phyloP scores from a whole-genome alignment of 1,140 invertebrate genomes.

The Drosophila asahinai region DNA sequence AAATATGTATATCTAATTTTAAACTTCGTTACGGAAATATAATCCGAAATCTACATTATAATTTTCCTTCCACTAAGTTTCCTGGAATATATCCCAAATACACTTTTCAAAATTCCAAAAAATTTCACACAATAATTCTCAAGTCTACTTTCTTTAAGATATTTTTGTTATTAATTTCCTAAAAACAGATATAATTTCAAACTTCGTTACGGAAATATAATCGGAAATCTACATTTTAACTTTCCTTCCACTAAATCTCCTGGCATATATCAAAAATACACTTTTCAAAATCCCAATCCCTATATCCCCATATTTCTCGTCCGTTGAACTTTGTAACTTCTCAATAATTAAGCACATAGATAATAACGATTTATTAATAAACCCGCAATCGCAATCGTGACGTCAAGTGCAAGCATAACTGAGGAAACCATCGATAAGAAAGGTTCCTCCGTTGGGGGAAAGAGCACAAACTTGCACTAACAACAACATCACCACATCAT shows the following conservation, averaged over 20 bases:
- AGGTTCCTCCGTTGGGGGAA: background rate
- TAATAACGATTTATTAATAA: conserved; percentile 10
- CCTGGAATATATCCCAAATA: background rate
- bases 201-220: too few relatives aligned
- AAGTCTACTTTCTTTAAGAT: too few relatives aligned
- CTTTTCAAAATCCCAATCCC: background rate
- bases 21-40: too few relatives aligned
- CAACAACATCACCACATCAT: background rate
- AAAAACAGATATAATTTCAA: too few relatives aligned
- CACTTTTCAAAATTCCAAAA: background rate
- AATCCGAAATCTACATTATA: too few relatives aligned
- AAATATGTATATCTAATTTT: too few relatives aligned
- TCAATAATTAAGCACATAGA: conserved; percentile 2
- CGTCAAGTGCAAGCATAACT: conserved; percentile 10
- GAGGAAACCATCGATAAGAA: conserved; percentile 19
- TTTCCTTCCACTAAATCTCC: background rate
- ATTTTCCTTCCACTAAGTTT: background rate
- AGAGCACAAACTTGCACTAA: background rate
- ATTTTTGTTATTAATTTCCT: too few relatives aligned
- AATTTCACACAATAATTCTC: too few relatives aligned
- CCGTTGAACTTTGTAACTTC: background rate
- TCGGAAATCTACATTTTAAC: too few relatives aligned
- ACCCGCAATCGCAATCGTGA: background rate
- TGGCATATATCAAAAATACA: background rate
- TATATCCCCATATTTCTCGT: background rate